Evolutionary conservation across 2,113 vertebrate species (phyloP), one percentile per base, ranked within the genome.

Genomic region (Pardalotus punctatus): DNA sequence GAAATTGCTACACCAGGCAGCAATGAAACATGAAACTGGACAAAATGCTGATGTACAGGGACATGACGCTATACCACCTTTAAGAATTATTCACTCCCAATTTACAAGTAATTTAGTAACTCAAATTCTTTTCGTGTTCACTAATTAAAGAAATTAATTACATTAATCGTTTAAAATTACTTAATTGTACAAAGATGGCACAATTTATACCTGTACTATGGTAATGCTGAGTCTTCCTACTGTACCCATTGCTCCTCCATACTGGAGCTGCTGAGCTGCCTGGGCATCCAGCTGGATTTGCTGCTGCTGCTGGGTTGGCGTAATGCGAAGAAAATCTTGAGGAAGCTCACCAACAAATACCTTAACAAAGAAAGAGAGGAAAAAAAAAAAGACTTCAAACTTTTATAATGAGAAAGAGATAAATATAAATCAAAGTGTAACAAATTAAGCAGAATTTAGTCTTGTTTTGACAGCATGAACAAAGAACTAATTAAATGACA

Each of bases 311-410:
- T 99, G 99, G 0, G 99, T 99, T 66, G 99, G 99, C 4, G 98
- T 98, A 95, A 99, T 99, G 47, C 99, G 98, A 88, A 99, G 98
- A 88, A 99, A 99, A 94, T 99, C 99, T 92, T 99, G 99, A 6
- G 99, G 99, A 60, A 99, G 98, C 58, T 99, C 99, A 14, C 99
- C 99, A 29, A 99, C 98, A 42, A 98, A 99, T 8, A 99, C 99
- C 99, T 99, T 92, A 20, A 60, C 58, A 86, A 71, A 16, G 3
- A 67, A 54, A 22, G 12, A 56, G 51, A 51, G 2, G 18, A 5
- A 28, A n/a, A 1, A 47, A 42, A 47, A 33, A 8, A 40, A 5
- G 2, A 25, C 10, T 36, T 86, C 22, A 22, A 36, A 33, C 31
- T 76, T 82, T 12, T 21, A 36, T n/a, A 54, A 72, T 10, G 10